Evolutionary conservation across 2,797 vertebrate genomes (phyloP).

Genomic region (Pantherophis alleghaniensis): DNA sequence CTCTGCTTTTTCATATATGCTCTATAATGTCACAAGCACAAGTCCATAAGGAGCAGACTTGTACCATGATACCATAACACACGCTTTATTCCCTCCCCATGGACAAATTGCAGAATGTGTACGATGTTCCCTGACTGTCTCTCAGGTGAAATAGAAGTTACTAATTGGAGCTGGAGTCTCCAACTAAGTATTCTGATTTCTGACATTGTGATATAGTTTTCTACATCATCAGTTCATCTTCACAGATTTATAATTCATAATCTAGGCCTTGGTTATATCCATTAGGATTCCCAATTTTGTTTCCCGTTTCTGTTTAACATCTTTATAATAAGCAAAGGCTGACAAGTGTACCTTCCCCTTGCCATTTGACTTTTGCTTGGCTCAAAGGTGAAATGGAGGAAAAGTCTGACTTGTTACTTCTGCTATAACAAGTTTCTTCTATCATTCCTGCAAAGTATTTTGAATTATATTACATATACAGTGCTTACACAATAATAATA

Average conservation of each 20-base stretch:
- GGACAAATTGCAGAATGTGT: neutral
- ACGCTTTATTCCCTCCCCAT: neutral
- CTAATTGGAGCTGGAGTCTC: neutral
- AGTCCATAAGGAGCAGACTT: neutral
- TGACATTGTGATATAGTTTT: neutral
- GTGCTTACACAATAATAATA: neutral
- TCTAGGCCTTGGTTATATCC: neutral
- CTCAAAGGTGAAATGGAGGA: neutral
- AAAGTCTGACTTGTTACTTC: neutral
- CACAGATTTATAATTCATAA: neutral
- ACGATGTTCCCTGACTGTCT: neutral
- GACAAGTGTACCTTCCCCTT: neutral
- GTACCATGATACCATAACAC: neutral
- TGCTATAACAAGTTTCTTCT: neutral
- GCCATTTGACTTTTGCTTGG: neutral
- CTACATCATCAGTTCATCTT: neutral
- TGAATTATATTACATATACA: neutral
- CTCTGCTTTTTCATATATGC: neutral
- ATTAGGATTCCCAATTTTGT: neutral
- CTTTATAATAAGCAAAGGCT: neutral
- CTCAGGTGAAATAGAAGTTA: neutral
- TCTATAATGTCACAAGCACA: neutral
- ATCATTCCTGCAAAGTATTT: neutral
- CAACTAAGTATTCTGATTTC: neutral
- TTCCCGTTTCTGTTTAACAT: neutral